phyloP scores from a whole-genome alignment of 2,113 vertebrate species.

The Bos javanicus region DNA sequence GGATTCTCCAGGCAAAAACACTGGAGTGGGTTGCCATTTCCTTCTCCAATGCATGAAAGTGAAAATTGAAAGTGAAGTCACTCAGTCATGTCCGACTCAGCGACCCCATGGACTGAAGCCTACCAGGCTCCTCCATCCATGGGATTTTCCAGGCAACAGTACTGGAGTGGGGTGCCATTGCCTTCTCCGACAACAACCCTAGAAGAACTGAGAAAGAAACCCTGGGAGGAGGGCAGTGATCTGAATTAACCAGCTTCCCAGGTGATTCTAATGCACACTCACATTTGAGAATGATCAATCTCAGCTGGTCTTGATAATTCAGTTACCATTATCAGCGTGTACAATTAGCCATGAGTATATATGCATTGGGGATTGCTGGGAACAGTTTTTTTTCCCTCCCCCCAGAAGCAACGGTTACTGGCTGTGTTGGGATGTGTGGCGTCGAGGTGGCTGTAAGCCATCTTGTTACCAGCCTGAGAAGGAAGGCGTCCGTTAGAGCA shows the following conservation, averaged over 20 bases:
- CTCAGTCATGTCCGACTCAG: no score
- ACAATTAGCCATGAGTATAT: not conserved
- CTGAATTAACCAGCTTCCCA: not conserved
- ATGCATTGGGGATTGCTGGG: not conserved
- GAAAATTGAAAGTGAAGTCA: no score
- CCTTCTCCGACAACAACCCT: not conserved
- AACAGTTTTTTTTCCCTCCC: accelerated
- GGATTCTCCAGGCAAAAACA: no score
- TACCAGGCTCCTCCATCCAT: no score
- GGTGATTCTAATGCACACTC: not conserved
- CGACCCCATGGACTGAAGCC: no score
- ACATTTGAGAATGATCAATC: not conserved
- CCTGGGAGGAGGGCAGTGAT: accelerated
- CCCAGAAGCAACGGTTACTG: not conserved
- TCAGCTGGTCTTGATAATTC: not conserved
- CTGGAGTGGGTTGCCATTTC: no score
- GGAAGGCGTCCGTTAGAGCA: not conserved
- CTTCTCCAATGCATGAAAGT: no score
- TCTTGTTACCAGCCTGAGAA: not conserved
- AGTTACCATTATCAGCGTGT: not conserved
- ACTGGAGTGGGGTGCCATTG: no score
- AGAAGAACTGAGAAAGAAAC: not conserved
- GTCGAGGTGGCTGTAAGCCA: not conserved
- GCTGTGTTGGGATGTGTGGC: no score
- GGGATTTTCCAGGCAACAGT: no score